phyloP scores from a whole-genome alignment of 1,140 invertebrate genomes.

The Pemphigus obesinymphae region DNA sequence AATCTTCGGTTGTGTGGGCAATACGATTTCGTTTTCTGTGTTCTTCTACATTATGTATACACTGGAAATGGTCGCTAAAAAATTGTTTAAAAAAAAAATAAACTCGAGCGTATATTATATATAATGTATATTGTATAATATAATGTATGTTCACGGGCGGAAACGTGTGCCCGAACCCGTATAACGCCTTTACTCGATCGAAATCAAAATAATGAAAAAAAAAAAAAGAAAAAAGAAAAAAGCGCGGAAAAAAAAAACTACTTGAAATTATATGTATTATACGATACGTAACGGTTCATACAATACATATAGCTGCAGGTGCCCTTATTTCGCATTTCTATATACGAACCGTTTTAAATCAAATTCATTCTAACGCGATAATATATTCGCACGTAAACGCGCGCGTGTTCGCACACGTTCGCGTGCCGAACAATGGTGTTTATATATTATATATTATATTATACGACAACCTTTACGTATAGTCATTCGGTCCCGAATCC shows the following conservation, averaged over 20 bases:
- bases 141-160: not conserved
- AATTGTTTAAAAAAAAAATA: no score
- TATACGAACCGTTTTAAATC: slow-evolving; percentile 9
- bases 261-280: not conserved
- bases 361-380: not conserved
- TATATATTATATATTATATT: not conserved
- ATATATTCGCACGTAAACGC: no score
- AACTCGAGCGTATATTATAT: not conserved
- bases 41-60: no score
- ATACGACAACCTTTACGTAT: not conserved
- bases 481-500: not conserved
- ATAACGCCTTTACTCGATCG: not conserved
- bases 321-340: not conserved
- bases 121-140: no score
- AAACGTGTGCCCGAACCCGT: no score
- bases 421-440: not conserved
- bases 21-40: not conserved
- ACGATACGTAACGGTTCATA: no score
- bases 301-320: no score
- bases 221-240: not conserved
- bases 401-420: no score
- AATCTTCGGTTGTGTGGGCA: not conserved
- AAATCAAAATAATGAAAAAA: not conserved
- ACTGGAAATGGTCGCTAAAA: no score
- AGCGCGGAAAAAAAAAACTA: not conserved